Percentiles rank a stretch among this genome's conserved stretches.
These are phyloP conservation scores for Chaetoderma sp. DNA, from an alignment of 2,888 invertebrate species.

Conservation along the genomic window DNA sequence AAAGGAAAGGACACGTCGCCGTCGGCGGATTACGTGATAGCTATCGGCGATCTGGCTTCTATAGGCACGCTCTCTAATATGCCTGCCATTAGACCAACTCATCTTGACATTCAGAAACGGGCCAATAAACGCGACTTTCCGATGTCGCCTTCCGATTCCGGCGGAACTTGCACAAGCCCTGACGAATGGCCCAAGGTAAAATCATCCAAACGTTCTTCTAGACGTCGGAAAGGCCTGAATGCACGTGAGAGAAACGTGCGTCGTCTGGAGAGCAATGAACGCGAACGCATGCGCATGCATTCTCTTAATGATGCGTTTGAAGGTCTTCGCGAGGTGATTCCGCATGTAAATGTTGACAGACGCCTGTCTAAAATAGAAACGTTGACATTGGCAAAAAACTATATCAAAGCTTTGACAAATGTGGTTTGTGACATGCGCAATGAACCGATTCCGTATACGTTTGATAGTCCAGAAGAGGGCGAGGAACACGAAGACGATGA, in stretches of 20 bases:
- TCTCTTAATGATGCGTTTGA: constrained; percentile 91
- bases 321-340: constrained; percentile 86
- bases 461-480: constrained; percentile 39
- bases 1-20: constrained; percentile 3
- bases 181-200: constrained; percentile 53
- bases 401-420: constrained; percentile 89
- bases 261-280: constrained; percentile 89
- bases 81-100: constrained; percentile 4
- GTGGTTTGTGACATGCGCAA: constrained; percentile 85
- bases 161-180: constrained; percentile 57
- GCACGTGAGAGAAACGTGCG: constrained; percentile 88
- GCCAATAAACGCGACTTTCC: constrained; percentile 51
- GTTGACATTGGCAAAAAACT: constrained; percentile 87
- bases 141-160: constrained; percentile 61
- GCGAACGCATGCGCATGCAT: constrained; percentile 93
- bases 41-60: not conserved
- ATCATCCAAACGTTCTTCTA: constrained; percentile 50
- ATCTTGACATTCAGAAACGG: constrained; percentile 35
- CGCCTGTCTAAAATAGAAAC: constrained; percentile 91
- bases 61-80: not conserved
- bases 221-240: constrained; percentile 81
- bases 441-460: constrained; percentile 78
- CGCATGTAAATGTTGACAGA: constrained; percentile 86
- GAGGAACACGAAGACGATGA: constrained; percentile 36
- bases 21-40: constrained; percentile 4